Conservation (phyloP, 2,113 vertebrate genomes). For the Dasyurus viverrinus region DNA sequence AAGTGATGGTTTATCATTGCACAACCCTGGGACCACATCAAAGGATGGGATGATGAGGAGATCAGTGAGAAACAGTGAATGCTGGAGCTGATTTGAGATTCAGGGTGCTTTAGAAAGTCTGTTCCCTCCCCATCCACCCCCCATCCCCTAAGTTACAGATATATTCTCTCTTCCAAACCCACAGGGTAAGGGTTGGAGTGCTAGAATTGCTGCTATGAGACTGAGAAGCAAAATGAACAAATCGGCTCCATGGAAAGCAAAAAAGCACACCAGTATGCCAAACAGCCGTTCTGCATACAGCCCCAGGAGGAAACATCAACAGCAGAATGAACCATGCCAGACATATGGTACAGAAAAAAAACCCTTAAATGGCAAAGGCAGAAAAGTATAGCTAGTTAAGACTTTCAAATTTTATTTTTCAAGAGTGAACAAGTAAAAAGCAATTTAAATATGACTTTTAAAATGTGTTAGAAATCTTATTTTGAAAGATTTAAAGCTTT, state of each 20-base stretch:
- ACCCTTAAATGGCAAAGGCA: not conserved
- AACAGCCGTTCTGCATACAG: not conserved
- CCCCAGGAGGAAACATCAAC: not conserved
- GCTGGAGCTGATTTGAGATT: not conserved
- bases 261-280: not conserved
- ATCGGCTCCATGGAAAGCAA: not conserved
- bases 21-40: not conserved
- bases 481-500: not conserved
- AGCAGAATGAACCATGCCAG: not conserved
- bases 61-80: not conserved
- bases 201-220: slow-evolving; percentile 1
- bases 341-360: not conserved
- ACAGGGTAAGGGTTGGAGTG: not conserved
- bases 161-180: slow-evolving; percentile 1
- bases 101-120: not conserved
- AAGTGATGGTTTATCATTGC: not conserved
- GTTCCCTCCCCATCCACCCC: not conserved
- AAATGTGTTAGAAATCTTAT: not conserved
- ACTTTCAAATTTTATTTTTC: not conserved
- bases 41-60: not conserved
- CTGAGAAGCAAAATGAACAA: not conserved
- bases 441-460: slow-evolving; percentile 3
- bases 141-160: not conserved
- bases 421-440: not conserved
- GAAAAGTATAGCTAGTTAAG: slow-evolving; percentile 1